Percentiles rank a stretch among this genome's conserved stretches.
These are phyloP conservation scores for Eilema depressum DNA, from an alignment of 2,888 invertebrate species.

Conservation along the genomic window DNA sequence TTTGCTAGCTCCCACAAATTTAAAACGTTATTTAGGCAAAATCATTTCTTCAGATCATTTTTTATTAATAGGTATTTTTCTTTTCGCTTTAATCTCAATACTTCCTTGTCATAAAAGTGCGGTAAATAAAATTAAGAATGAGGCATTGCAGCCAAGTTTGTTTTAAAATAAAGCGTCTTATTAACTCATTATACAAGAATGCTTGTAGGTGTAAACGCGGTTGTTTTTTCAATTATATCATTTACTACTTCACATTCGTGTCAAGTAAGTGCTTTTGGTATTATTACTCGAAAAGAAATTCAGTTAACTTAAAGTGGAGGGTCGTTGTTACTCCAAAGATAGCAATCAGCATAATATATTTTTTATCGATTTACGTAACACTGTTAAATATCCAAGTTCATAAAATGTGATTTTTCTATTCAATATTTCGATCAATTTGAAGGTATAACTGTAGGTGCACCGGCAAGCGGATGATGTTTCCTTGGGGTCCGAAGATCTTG, in stretches of 20 bases:
- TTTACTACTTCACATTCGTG: background rate
- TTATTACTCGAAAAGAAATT: background rate
- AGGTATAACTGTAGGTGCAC: too few relatives aligned
- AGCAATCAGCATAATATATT: background rate
- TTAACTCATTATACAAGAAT: slow-evolving; percentile 4
- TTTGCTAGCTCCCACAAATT: too few relatives aligned
- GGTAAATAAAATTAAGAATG: background rate
- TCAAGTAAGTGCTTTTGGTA: background rate
- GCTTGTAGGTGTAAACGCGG: background rate
- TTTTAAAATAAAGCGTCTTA: background rate
- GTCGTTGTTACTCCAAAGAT: background rate
- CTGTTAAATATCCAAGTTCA: background rate
- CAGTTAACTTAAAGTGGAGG: background rate
- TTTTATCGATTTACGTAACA: background rate
- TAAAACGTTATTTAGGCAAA: too few relatives aligned
- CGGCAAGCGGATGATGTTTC: too few relatives aligned
- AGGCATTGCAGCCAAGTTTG: background rate
- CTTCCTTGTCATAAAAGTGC: background rate
- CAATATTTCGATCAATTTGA: too few relatives aligned
- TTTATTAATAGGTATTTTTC: background rate
- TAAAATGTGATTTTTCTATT: background rate
- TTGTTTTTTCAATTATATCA: background rate
- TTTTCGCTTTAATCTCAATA: background rate
- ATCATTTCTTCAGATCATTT: background rate
- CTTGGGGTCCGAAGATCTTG: too few relatives aligned